phyloP scores from a whole-genome alignment of 2,888 invertebrate genomes.

The Acleris cristana region DNA sequence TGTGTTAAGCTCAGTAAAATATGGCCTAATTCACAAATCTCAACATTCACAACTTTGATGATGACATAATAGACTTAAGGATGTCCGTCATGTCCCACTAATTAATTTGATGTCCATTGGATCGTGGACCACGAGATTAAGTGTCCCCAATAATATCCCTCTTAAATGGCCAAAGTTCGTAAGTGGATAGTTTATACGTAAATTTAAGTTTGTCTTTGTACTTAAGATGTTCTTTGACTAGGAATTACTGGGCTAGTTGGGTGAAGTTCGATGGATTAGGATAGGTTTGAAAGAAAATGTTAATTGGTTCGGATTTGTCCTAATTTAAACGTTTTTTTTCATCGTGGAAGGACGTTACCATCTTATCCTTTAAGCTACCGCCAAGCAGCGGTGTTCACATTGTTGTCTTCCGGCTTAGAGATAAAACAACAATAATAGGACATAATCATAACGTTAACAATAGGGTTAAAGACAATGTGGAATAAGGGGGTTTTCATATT shows the following conservation, averaged over 20 bases:
- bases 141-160: conserved; percentile 36
- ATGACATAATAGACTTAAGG: conserved; percentile 21
- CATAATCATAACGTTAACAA: too few relatives aligned
- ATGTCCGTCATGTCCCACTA: conserved; percentile 47
- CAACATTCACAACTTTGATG: not conserved
- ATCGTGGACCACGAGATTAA: conserved; percentile 49
- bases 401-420: too few relatives aligned
- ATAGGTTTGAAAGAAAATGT: conserved; percentile 5
- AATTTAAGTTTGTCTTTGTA: conserved; percentile 36
- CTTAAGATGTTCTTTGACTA: conserved; percentile 29
- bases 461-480: too few relatives aligned
- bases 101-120: conserved; percentile 54
- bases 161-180: conserved; percentile 36
- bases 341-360: too few relatives aligned
- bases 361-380: too few relatives aligned
- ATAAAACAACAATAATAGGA: too few relatives aligned
- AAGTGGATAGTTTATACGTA: conserved; percentile 34
- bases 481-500: too few relatives aligned
- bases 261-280: conserved; percentile 10
- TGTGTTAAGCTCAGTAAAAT: too few relatives aligned
- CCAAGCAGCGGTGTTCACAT: too few relatives aligned
- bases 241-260: conserved; percentile 22
- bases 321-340: too few relatives aligned
- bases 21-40: too few relatives aligned
- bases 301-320: not conserved